phyloP scores from a whole-genome alignment of 2,888 invertebrate species.

The Drosophila melanosoma region DNA sequence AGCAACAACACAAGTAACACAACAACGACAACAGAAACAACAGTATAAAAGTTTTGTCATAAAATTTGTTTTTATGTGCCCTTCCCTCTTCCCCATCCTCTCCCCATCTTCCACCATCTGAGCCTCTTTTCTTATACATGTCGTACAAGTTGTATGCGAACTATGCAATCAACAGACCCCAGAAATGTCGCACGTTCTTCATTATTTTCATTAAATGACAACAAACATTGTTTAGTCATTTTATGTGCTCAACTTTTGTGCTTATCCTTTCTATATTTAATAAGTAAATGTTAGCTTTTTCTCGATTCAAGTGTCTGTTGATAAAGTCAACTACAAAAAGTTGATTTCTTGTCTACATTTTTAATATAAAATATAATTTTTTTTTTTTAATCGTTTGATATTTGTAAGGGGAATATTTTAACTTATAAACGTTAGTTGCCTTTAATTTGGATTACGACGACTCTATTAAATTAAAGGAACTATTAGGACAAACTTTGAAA shows the following conservation, averaged over 20 bases:
- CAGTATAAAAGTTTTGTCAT: conserved; percentile 65
- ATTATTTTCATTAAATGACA: conserved; percentile 68
- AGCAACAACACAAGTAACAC: conserved; percentile 25
- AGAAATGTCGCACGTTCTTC: conserved; percentile 67
- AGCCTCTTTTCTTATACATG: conserved; percentile 31
- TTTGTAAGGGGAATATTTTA: background rate
- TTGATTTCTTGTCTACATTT: background rate
- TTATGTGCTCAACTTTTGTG: conserved; percentile 55
- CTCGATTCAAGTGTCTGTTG: conserved; percentile 7
- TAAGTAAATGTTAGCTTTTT: conserved; percentile 35
- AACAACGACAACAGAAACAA: conserved; percentile 34
- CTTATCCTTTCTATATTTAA: conserved; percentile 30
- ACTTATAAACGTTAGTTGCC: background rate
- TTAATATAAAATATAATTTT: background rate
- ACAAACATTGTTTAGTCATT: conserved; percentile 59
- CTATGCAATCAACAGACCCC: conserved; percentile 42
- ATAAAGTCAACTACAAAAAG: background rate
- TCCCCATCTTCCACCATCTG: conserved; percentile 8
- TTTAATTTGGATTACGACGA: background rate
- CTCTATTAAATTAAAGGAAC: conserved; percentile 12
- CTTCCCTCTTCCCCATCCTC: conserved; percentile 3
- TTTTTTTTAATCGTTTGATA: background rate
- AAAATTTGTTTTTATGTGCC: conserved; percentile 70
- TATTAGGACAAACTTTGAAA: conserved; percentile 27
- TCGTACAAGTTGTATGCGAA: conserved; percentile 26